Evolutionary conservation across 1,140 invertebrate species (phyloP).

Genomic region (Trissolcus basalis): DNA sequence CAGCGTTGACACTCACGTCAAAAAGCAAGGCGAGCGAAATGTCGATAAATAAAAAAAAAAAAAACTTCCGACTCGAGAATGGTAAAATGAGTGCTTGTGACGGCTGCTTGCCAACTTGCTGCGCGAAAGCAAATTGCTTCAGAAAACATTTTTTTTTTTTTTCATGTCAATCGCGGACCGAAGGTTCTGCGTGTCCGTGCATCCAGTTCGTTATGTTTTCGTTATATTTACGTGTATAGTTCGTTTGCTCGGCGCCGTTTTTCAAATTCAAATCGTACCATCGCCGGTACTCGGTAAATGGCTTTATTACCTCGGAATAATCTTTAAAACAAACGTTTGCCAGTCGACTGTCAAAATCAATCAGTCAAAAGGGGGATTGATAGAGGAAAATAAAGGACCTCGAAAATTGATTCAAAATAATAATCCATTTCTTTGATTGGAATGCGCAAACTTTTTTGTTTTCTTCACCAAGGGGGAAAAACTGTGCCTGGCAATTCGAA

Average conservation of each 20-base stretch:
- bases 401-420: too few species aligned
- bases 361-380: too few species aligned
- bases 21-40: slow-evolving; percentile 44
- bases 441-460: too few species aligned
- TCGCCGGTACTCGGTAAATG: slow-evolving; percentile 6
- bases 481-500: not conserved
- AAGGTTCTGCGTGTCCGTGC: slow-evolving; percentile 8
- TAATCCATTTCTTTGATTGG: too few species aligned
- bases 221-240: slow-evolving; percentile 16
- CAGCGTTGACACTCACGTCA: slow-evolving; percentile 42
- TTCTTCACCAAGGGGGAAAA: too few species aligned
- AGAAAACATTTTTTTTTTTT: slow-evolving; percentile 25
- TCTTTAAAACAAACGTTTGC: too few species aligned
- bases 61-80: slow-evolving; percentile 22
- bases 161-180: slow-evolving; percentile 24
- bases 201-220: slow-evolving; percentile 27
- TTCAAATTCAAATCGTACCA: slow-evolving; percentile 33
- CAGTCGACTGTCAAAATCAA: too few species aligned
- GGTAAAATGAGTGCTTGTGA: slow-evolving; percentile 33
- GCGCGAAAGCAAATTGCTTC: slow-evolving; percentile 30
- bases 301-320: too few species aligned
- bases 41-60: slow-evolving; percentile 32
- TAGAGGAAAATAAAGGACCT: too few species aligned
- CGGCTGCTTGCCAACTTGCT: slow-evolving; percentile 28
- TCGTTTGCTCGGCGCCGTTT: slow-evolving; percentile 22